Conservation (phyloP, 2,113 vertebrate genomes). For the Malurus alboscapulatus region DNA sequence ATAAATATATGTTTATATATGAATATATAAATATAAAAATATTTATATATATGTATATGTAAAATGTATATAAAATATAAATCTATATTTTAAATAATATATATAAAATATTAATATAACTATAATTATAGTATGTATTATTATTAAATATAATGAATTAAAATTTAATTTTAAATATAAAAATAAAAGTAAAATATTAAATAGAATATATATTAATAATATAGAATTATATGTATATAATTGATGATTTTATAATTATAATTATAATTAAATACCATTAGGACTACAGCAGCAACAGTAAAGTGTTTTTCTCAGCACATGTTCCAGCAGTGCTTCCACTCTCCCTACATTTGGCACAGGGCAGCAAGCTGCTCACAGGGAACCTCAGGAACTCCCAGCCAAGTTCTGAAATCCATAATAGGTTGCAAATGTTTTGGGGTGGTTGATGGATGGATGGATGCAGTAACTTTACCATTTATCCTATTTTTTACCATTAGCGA, state of each 20-base stretch:
- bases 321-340: slow-evolving; percentile 38
- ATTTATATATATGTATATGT: too few relatives aligned
- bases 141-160: too few relatives aligned
- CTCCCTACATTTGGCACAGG: slow-evolving; percentile 27
- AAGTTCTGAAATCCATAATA: slow-evolving; percentile 65
- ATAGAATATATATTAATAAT: too few relatives aligned
- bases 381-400: slow-evolving; percentile 48
- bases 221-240: too few relatives aligned
- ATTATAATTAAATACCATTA: background rate
- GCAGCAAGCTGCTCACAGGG: slow-evolving; percentile 32
- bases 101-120: too few relatives aligned
- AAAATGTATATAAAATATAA: too few relatives aligned
- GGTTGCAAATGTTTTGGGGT: slow-evolving; percentile 76
- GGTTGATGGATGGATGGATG: slow-evolving; percentile 58
- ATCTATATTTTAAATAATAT: too few relatives aligned
- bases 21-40: too few relatives aligned
- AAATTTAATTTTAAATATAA: too few relatives aligned
- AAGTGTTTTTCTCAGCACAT: background rate
- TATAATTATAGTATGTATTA: too few relatives aligned
- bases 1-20: too few relatives aligned
- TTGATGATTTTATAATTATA: background rate
- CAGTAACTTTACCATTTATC: slow-evolving; percentile 61
- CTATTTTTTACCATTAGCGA: slow-evolving; percentile 59
- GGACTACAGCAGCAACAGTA: background rate
- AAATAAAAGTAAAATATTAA: too few relatives aligned